These are phyloP conservation scores for Halcyon leucocephala DNA, from an alignment of 2,797 vertebrate genomes.

Conservation along the genomic window DNA sequence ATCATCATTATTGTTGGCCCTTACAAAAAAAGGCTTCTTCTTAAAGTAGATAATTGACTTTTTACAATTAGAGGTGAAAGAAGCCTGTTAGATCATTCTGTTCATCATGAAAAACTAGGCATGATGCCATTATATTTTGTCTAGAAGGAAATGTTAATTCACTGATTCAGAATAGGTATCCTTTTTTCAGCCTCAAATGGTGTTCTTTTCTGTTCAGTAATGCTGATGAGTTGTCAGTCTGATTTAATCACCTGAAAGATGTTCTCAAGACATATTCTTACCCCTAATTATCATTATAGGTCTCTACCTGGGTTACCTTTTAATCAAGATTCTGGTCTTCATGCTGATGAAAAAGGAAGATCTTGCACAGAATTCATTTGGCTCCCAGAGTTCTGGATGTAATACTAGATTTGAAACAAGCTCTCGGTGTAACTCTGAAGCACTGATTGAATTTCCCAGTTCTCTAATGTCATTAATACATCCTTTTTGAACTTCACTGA, in stretches of 20 bases:
- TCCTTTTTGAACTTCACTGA: background rate
- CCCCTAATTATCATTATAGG: background rate
- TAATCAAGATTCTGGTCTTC: background rate
- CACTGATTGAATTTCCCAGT: background rate
- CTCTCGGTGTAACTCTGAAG: background rate
- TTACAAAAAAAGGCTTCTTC: background rate
- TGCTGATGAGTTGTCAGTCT: background rate
- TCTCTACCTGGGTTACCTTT: background rate
- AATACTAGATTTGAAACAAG: background rate
- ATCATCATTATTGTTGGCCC: background rate
- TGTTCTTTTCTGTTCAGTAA: background rate
- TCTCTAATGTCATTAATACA: background rate
- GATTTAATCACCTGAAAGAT: background rate
- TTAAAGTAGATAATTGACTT: background rate
- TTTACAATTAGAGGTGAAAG: slow-evolving; percentile 9
- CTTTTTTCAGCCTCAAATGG: background rate
- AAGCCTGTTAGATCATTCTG: background rate
- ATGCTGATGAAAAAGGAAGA: background rate
- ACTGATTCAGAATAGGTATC: background rate
- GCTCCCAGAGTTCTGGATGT: background rate
- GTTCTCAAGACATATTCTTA: background rate
- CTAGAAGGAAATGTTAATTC: background rate
- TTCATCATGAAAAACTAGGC: background rate
- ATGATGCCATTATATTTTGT: background rate
- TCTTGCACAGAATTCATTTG: background rate